A percentile compares a stretch with the other conserved stretches of the same genome.
phyloP scores from a whole-genome alignment of 2,888 invertebrate species.

The Camponotus fellah region DNA sequence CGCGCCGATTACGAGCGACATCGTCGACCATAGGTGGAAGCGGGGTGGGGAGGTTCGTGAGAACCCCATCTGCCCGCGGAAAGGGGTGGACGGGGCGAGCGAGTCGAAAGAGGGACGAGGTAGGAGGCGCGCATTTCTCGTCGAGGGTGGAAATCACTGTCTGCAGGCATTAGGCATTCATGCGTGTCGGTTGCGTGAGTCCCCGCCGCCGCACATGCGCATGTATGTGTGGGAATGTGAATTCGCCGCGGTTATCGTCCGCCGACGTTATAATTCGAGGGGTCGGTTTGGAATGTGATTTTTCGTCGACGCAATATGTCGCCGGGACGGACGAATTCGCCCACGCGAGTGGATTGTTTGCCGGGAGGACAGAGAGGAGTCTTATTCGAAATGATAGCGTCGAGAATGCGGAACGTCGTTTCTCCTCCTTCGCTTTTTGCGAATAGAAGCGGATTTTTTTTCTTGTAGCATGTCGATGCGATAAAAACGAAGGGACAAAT shows the following conservation, averaged over 20 bases:
- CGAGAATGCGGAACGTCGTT: background rate
- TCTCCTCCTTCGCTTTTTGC: background rate
- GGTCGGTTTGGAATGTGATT: conserved; percentile 79
- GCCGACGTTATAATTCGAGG: conserved; percentile 78
- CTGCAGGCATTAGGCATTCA: conserved; percentile 84
- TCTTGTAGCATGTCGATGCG: background rate
- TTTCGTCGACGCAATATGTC: conserved; percentile 67
- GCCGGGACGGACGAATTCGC: conserved; percentile 41
- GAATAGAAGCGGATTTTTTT: conserved; percentile 28
- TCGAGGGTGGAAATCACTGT: conserved; percentile 85
- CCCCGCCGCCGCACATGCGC: conserved; percentile 38
- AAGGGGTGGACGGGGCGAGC: conserved; percentile 56
- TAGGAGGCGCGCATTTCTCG: conserved; percentile 70
- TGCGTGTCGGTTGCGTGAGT: conserved; percentile 80
- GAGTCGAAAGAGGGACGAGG: conserved; percentile 58
- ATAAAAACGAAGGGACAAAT: background rate
- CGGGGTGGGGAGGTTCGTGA: conserved; percentile 76
- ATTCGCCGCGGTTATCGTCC: conserved; percentile 68
- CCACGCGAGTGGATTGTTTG: conserved; percentile 52
- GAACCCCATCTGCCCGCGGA: conserved; percentile 82
- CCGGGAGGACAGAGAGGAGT: conserved; percentile 31
- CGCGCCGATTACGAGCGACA: conserved; percentile 78
- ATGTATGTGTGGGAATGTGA: conserved; percentile 81
- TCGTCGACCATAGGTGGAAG: conserved; percentile 62
- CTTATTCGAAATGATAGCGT: background rate